These are phyloP conservation scores for Drosophila ananassae DNA, from an alignment of 1,140 invertebrate genomes.

Conservation along the genomic window DNA sequence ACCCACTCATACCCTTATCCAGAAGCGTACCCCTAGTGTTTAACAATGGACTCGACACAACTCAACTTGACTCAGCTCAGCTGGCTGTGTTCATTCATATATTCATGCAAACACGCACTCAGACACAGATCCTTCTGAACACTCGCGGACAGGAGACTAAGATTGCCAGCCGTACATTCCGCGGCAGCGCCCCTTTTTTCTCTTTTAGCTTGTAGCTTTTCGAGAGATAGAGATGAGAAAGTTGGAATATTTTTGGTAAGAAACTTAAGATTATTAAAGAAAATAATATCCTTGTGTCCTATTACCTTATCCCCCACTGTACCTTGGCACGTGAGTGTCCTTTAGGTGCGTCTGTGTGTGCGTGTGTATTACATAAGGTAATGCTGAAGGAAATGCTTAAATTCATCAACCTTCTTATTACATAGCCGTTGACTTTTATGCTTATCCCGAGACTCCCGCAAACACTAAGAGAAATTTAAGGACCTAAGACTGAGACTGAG, in stretches of 20 bases:
- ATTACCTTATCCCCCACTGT: not conserved
- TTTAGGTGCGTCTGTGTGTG: constrained; percentile 13
- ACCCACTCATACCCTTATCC: not conserved
- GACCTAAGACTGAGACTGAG: not conserved
- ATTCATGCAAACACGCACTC: constrained; percentile 54
- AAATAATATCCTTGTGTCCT: not conserved
- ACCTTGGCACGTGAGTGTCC: constrained; percentile 25
- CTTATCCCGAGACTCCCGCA: constrained; percentile 53
- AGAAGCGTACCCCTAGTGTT: constrained; percentile 40
- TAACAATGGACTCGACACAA: constrained; percentile 67
- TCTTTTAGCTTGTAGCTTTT: too few relatives aligned
- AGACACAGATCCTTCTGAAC: constrained; percentile 25
- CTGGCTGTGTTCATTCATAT: constrained; percentile 65
- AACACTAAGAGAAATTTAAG: constrained; percentile 17
- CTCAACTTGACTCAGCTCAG: constrained; percentile 63
- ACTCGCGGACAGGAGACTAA: constrained; percentile 19
- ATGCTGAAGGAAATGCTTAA: constrained; percentile 64
- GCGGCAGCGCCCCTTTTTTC: not conserved
- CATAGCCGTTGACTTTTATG: constrained; percentile 49
- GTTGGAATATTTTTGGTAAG: not conserved
- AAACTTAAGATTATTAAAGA: too few relatives aligned
- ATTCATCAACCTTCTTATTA: constrained; percentile 74
- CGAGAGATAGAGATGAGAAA: too few relatives aligned
- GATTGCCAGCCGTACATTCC: not conserved
- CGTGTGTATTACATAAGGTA: constrained; percentile 62